phyloP scores from a whole-genome alignment of 2,113 vertebrate genomes.

The Alosa alosa region DNA sequence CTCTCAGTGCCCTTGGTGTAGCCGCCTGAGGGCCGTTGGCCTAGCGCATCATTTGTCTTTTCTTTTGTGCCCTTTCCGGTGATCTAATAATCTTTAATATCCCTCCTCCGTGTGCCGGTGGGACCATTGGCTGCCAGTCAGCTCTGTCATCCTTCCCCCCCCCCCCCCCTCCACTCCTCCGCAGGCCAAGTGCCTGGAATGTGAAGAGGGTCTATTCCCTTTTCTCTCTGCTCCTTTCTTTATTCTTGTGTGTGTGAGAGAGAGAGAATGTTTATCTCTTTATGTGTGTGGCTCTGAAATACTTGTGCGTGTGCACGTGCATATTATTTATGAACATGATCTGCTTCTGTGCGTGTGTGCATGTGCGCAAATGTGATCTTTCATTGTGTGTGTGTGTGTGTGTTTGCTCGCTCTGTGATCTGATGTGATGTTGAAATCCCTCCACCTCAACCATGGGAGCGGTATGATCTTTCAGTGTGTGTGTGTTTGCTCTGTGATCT shows the following conservation, averaged over 20 bases:
- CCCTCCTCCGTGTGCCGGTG: not conserved
- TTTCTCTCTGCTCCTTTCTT: not conserved
- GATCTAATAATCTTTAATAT: slow-evolving; percentile 41
- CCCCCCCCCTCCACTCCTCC: not conserved
- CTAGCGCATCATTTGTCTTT: slow-evolving; percentile 31
- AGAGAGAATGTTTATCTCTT: too few relatives aligned
- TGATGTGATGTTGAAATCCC: not conserved
- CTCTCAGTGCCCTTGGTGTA: not conserved
- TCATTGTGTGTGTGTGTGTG: not conserved
- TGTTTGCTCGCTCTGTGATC: not conserved
- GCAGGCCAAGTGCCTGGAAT: not conserved
- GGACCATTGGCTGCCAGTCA: not conserved
- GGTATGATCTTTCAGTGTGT: not conserved
- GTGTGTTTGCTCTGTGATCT: not conserved
- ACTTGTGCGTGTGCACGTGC: not conserved
- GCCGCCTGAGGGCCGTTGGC: not conserved
- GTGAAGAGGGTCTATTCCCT: not conserved
- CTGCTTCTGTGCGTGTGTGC: too few relatives aligned
- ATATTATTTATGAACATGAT: too few relatives aligned
- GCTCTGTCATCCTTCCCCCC: not conserved
- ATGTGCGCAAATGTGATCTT: not conserved
- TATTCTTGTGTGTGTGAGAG: not conserved
- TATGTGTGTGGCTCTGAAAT: not conserved
- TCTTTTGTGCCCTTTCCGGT: slow-evolving; percentile 22
- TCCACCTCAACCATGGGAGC: not conserved